phyloP scores from a whole-genome alignment of 2,797 vertebrate genomes.

The Enteromius afrohamiltoni region DNA sequence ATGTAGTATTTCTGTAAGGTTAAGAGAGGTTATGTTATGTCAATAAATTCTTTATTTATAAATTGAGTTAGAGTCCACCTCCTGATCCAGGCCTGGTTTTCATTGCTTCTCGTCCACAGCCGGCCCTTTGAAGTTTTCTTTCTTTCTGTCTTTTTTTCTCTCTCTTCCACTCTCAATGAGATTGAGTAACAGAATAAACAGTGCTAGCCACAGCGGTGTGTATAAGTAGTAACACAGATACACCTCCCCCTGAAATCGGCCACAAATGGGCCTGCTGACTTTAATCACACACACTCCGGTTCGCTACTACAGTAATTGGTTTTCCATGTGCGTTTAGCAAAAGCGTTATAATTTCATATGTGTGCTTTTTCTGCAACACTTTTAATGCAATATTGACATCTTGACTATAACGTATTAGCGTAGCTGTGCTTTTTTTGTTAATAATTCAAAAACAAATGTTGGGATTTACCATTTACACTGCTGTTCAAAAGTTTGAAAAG shows the following conservation, averaged over 20 bases:
- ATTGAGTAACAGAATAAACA: slow-evolving; percentile 57
- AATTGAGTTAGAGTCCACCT: slow-evolving; percentile 37
- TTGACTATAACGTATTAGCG: not conserved
- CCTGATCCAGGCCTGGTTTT: slow-evolving; percentile 31
- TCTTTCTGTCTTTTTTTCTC: slow-evolving; percentile 30
- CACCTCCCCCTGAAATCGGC: slow-evolving; percentile 38
- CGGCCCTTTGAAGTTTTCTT: slow-evolving; percentile 39
- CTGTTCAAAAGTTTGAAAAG: not conserved
- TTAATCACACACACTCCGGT: not conserved
- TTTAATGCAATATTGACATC: not conserved
- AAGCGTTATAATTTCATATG: not conserved
- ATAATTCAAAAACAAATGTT: not conserved
- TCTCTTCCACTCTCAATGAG: slow-evolving; percentile 44
- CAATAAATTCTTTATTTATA: slow-evolving; percentile 37
- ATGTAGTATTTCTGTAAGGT: slow-evolving; percentile 40
- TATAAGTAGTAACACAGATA: slow-evolving; percentile 52
- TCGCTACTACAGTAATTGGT: not conserved
- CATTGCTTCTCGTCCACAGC: slow-evolving; percentile 10
- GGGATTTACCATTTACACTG: not conserved
- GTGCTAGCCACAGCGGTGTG: slow-evolving; percentile 28
- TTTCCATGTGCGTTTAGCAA: not conserved
- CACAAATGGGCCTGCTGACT: slow-evolving; percentile 20
- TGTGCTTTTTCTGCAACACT: not conserved
- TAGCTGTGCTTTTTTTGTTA: not conserved
- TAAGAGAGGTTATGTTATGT: slow-evolving; percentile 41